phyloP scores from a whole-genome alignment of 35 echinoderm and acorn worm genomes.

The Hemicentrotus pulcherrimus region DNA sequence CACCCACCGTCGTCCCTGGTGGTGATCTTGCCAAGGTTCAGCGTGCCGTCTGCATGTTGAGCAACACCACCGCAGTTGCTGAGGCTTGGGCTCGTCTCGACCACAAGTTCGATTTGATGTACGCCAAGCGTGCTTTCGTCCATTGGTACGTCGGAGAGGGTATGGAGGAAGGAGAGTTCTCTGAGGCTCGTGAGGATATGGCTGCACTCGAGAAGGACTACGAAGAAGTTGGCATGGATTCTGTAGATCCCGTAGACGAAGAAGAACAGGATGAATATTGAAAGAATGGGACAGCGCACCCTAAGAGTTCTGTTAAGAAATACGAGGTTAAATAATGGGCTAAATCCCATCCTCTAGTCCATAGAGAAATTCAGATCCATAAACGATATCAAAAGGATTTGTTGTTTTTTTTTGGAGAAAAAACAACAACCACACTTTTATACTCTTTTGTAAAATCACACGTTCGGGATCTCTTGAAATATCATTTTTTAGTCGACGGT shows the following conservation, averaged over 20 bases:
- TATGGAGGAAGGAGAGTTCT: constrained; percentile 72
- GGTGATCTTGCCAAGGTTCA: constrained; percentile 61
- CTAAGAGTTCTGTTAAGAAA: background rate
- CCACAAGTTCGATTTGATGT: constrained; percentile 46
- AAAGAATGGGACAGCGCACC: background rate
- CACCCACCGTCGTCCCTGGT: constrained; percentile 59
- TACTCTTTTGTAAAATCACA: background rate
- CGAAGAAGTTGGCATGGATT: constrained; percentile 43
- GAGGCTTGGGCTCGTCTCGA: constrained; percentile 31
- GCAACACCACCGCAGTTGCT: constrained; percentile 37
- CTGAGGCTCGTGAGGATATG: constrained; percentile 67
- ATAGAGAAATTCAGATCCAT: too few relatives aligned
- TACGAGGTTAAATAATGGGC: background rate
- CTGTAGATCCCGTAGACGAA: background rate
- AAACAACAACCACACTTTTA: background rate
- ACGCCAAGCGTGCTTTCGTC: constrained; percentile 39
- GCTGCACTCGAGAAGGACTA: constrained; percentile 68
- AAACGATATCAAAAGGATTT: background rate
- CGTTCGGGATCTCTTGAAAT: background rate
- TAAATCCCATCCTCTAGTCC: background rate
- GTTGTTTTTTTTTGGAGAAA: background rate
- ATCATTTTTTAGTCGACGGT: background rate
- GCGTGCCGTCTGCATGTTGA: constrained; percentile 52
- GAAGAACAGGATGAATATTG: background rate
- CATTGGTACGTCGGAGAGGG: constrained; percentile 69